Percentiles rank a stretch among this genome's conserved stretches.
Conservation (phyloP, 2,888 invertebrate genomes). For the Caenorhabditis sp. region DNA sequence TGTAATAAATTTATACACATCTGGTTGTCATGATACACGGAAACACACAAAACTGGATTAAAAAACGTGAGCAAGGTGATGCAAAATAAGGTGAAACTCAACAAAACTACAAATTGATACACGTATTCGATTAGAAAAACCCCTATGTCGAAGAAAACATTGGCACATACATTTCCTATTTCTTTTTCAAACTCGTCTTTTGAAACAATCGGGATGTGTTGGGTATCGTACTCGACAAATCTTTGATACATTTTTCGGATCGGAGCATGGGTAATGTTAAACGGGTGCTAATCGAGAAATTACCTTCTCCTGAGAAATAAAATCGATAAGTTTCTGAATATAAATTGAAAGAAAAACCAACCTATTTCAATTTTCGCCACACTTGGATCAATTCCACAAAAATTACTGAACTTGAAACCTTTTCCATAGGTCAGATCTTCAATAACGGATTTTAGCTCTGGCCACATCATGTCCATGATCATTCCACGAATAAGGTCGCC, state of each 20-base stretch:
- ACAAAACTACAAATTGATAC: background rate
- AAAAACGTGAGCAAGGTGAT: background rate
- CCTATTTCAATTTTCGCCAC: constrained; percentile 62
- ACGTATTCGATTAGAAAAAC: background rate
- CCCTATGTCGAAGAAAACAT: background rate
- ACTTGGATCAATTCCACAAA: constrained; percentile 66
- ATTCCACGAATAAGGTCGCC: constrained; percentile 66
- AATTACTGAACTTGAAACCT: constrained; percentile 61
- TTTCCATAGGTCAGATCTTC: constrained; percentile 65
- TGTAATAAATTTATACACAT: background rate
- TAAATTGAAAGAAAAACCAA: constrained; percentile 5
- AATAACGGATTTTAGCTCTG: constrained; percentile 63
- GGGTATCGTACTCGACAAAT: constrained; percentile 53
- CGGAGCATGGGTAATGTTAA: constrained; percentile 44
- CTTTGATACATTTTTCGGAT: constrained; percentile 47
- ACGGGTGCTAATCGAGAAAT: constrained; percentile 50
- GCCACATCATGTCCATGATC: constrained; percentile 70
- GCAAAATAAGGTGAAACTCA: background rate
- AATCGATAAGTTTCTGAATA: background rate
- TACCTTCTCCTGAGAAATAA: constrained; percentile 45
- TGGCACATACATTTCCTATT: background rate
- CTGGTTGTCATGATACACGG: background rate
- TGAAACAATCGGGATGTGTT: constrained; percentile 47
- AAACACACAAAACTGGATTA: background rate
- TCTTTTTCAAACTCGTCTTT: constrained; percentile 7